Base-by-base conservation (phyloP, 2,113 vertebrate species). In the Pitta sordida region DNA sequence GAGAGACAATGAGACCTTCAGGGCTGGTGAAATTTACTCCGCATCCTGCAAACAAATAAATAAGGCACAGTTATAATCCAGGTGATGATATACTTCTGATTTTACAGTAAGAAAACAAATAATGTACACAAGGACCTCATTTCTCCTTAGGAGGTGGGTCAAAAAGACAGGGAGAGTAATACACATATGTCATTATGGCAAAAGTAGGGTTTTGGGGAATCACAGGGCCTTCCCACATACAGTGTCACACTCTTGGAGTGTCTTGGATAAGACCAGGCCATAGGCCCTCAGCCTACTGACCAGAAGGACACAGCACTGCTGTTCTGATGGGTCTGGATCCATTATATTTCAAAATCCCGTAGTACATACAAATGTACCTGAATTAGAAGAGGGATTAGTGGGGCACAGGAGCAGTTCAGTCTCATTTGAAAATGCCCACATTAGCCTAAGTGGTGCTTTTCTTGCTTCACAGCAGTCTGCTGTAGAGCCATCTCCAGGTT, bases 1-100 rank as follows among this genome's bases (percentile, higher is more conserved):
- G 98, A 93, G 99, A 99, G 56, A 99, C 36, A 16, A 99, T 98
- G 15, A 71, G 97, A 37, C 99, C 99, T 20, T 64, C 69, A 49
- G 95, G 27, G 8, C 94, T 91, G 18, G 97, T 98, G 87, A 99
- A 98, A 94, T 98, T 99, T 41, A 97, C 96, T 30, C 99, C 99
- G 10, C 99, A 99, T 39, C 97, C 99, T 99, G 89, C 44, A 92
- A 92, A 96, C 20, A 82, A 94, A 94, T 6, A 89, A 92, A 60
- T 21, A 88, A 89, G 62, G 36, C 46, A 44, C 5, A 55, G 34
- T 92, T 79, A 77, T 11, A 44, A 67, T 70, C 39, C 64, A 60
- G 6, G 22, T 58, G 36, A 56, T 41, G 65, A 21, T 17, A n/a
- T 36, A 15, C 52, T 36, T 44, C 23, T 2, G 1, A 4, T 43